These are phyloP conservation scores for Symphodus melops DNA, from an alignment of 2,113 vertebrate species.

Conservation along the genomic window DNA sequence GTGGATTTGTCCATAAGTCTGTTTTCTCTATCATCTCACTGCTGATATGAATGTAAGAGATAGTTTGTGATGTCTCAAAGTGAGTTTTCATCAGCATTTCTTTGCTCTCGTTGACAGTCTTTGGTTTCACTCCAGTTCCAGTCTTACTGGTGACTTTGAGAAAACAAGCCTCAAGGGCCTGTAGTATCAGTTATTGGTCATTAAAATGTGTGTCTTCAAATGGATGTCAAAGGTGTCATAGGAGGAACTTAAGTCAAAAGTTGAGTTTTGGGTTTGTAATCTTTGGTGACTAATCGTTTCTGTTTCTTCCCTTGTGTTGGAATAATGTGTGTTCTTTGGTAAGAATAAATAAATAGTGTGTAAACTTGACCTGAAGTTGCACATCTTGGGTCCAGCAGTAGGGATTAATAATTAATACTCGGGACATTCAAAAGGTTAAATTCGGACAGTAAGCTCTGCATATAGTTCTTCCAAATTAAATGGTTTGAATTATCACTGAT, in stretches of 20 bases:
- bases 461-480: too few species aligned
- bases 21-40: constrained; percentile 26
- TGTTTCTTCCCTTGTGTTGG: background rate
- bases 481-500: too few species aligned
- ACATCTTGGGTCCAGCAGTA: too few species aligned
- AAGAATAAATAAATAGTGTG: background rate
- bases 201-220: background rate
- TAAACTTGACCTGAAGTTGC: background rate
- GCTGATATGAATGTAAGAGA: constrained; percentile 19
- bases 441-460: too few species aligned
- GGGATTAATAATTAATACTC: too few species aligned
- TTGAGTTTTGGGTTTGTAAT: background rate
- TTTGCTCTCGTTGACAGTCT: background rate
- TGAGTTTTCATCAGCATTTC: background rate
- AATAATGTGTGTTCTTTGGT: background rate
- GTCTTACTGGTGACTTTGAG: background rate
- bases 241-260: background rate
- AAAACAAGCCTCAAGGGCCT: background rate
- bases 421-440: too few species aligned
- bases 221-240: background rate
- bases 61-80: background rate
- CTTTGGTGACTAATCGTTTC: background rate
- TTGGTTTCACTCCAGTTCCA: background rate
- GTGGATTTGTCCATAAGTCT: constrained; percentile 43
- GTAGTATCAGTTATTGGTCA: background rate